Evolutionary conservation across 2,797 vertebrate genomes (phyloP).

Genomic region (Arvicola amphibius): DNA sequence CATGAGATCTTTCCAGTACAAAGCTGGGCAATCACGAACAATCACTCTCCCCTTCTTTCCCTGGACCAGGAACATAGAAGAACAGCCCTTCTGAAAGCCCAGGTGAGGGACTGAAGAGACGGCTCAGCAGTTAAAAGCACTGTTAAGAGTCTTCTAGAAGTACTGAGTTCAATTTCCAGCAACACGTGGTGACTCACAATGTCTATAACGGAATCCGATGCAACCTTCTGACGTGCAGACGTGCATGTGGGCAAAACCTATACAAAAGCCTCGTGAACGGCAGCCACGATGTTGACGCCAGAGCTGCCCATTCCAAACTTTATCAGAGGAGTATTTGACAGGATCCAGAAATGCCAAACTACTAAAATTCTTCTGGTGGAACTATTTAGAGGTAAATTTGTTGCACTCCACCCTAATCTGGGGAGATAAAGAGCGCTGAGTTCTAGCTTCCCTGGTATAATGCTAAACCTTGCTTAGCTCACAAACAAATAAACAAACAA

Average conservation of each 20-base stretch:
- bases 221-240: neutral
- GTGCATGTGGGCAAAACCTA: neutral
- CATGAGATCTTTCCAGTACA: neutral
- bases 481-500: too few relatives aligned
- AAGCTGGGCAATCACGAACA: neutral
- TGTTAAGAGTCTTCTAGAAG: too few relatives aligned
- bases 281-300: neutral
- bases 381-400: neutral
- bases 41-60: neutral
- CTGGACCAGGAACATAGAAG: neutral
- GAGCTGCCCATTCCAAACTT: neutral
- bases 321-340: neutral
- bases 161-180: neutral
- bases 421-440: slow-evolving; percentile 1
- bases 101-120: neutral
- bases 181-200: neutral
- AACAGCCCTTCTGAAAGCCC: neutral
- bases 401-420: neutral
- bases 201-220: neutral
- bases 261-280: neutral
- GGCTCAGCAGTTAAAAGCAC: neutral
- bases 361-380: neutral
- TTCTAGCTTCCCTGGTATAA: neutral
- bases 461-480: neutral
- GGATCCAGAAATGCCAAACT: neutral